These are phyloP conservation scores for Sebastes cheni DNA, from an alignment of 2,797 vertebrate species.

Conservation along the genomic window DNA sequence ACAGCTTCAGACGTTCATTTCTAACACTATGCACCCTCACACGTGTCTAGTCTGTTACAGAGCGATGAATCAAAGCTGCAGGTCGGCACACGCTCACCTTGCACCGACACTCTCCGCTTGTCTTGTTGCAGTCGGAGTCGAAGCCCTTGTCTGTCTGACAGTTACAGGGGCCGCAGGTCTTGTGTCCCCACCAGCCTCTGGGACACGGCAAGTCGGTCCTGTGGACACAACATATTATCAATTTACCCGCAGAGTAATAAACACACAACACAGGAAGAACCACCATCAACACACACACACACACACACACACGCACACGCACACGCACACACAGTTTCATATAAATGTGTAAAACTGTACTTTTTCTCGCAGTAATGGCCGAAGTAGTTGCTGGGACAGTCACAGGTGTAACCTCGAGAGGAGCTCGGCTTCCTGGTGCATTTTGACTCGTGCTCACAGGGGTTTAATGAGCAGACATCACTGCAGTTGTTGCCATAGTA, in stretches of 20 bases:
- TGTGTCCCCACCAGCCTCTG: constrained; percentile 95
- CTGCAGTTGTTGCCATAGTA: constrained; percentile 91
- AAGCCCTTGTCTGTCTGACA: constrained; percentile 90
- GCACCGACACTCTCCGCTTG: constrained; percentile 92
- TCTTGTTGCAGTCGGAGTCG: constrained; percentile 95
- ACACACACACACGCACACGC: too few relatives aligned
- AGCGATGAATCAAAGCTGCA: background rate
- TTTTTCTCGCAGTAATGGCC: constrained; percentile 95
- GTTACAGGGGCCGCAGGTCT: constrained; percentile 93
- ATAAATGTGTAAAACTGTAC: constrained; percentile 55
- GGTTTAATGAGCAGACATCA: constrained; percentile 90
- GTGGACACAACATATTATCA: background rate
- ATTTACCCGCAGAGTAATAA: background rate
- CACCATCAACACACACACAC: background rate
- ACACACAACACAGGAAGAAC: background rate
- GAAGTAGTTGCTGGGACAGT: constrained; percentile 89
- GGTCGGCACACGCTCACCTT: constrained; percentile 82
- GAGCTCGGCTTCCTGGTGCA: constrained; percentile 85
- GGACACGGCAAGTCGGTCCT: constrained; percentile 92
- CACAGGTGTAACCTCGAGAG: constrained; percentile 87
- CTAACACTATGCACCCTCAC: background rate
- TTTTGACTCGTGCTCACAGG: constrained; percentile 88
- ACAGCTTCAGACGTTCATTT: background rate
- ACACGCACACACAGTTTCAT: background rate
- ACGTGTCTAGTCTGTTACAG: background rate